Evolutionary conservation across 2,113 vertebrate genomes (phyloP).

Genomic region (Gnathonemus longibarbis): DNA sequence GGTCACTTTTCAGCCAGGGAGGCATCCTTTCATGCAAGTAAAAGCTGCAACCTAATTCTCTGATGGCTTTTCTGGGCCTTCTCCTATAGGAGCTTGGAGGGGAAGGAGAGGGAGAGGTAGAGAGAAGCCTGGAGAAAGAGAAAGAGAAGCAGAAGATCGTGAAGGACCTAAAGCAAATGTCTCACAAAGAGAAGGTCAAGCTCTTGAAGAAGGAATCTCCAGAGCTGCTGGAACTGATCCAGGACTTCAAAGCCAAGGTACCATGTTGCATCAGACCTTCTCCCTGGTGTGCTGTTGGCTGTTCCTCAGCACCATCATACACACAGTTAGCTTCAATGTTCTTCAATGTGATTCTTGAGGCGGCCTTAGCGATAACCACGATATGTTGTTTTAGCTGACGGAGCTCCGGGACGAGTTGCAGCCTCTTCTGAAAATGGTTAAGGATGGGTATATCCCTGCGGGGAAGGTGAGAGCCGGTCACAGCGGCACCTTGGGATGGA

Average conservation of each 20-base stretch:
- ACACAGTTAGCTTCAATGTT: not conserved
- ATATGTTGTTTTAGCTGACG: constrained; percentile 51
- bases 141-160: constrained; percentile 66
- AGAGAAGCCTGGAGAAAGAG: constrained; percentile 43
- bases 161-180: constrained; percentile 79
- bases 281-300: not conserved
- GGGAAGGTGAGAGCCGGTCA: constrained; percentile 61
- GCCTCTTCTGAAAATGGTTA: constrained; percentile 77
- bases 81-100: constrained; percentile 55
- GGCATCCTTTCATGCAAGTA: not conserved
- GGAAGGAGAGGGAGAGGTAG: constrained; percentile 41
- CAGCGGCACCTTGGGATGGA: not conserved
- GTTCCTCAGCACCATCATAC: not conserved
- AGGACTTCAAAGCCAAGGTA: constrained; percentile 83
- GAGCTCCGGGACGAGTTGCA: constrained; percentile 81
- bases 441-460: constrained; percentile 63
- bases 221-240: constrained; percentile 84
- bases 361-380: not conserved
- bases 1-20: not conserved
- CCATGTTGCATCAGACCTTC: not conserved
- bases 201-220: constrained; percentile 89
- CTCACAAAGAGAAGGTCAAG: constrained; percentile 83
- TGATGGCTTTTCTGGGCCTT: not conserved
- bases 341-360: not conserved
- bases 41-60: not conserved